Base-by-base conservation (phyloP, 1,140 invertebrate genomes). In the Atta colombica region DNA sequence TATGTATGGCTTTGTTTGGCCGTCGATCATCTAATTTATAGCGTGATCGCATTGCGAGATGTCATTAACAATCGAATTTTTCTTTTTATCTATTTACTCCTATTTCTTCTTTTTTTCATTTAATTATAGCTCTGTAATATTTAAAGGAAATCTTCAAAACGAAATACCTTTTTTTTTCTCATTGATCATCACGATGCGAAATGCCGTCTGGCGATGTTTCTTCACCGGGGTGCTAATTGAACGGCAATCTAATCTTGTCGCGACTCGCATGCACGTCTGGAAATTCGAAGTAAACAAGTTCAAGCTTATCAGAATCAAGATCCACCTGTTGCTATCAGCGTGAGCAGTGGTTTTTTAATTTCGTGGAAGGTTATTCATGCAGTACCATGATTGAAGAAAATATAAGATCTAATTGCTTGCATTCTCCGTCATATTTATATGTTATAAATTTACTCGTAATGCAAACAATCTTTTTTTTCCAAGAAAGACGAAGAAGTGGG, bases 191-290 rank as follows among this genome's bases (percentile, higher is more conserved):
- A 0, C 14, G 21, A 2, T 8, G 3, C 0, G 18, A 74, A 68
- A 77, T 65, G 75, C 66, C 55, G 51, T 35, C 4, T 45, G 28
- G 8, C 7, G 58, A 74, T 2, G 49, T 39, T 72, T 82, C 60
- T 31, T 63, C 61, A 7, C n/a, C 21, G 65, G 53, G 5, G 51
- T 58, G 65, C 60, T 78, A 86, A 90, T 86, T 77, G 60, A 77
- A 80, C 61, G 51, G 25, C 77, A 63, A 91, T 90, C 90, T 90
- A 91, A 91, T 91, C 87, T 88, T 12, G 39, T 85, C 55, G 55
- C 55, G 75, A 89, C 85, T 51, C 55, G 55, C 61, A 31, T 25
- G 25, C 25, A 51, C 21, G 88, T 87, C 61, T 85, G 63, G 39
- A 61, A 18, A 18, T 74, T 58, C 51, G 31, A 21, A 55, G 49